These are phyloP conservation scores for Drosophila eugracilis DNA, from an alignment of 1,140 invertebrate species.

Conservation along the genomic window DNA sequence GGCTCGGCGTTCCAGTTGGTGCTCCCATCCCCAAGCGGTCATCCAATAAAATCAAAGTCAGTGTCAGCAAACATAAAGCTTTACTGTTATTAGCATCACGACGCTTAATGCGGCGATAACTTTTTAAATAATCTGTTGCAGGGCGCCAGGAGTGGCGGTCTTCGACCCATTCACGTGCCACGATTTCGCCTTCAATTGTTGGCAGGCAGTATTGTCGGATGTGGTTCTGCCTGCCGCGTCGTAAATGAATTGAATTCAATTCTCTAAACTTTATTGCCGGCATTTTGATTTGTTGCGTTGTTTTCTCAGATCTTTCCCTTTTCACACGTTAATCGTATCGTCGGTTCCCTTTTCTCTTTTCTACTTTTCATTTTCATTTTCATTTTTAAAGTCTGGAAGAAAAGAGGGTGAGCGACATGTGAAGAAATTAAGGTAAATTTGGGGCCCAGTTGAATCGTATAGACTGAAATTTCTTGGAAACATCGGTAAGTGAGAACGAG, in stretches of 20 bases:
- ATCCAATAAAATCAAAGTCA: constrained; percentile 80
- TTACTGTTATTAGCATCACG: constrained; percentile 82
- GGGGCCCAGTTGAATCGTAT: background rate
- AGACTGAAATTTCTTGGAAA: too few relatives aligned
- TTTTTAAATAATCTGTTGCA: constrained; percentile 82
- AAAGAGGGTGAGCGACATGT: background rate
- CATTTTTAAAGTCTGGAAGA: constrained; percentile 42
- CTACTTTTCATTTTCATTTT: too few relatives aligned
- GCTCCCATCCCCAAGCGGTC: constrained; percentile 14
- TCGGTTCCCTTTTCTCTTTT: background rate
- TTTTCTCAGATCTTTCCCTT: constrained; percentile 4
- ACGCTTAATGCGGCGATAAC: constrained; percentile 75
- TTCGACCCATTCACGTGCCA: background rate
- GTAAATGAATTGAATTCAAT: constrained; percentile 59
- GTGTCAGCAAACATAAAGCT: constrained; percentile 82
- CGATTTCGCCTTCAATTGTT: constrained; percentile 3
- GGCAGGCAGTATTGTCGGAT: constrained; percentile 31
- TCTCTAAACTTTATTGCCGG: constrained; percentile 65
- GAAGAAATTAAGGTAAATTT: constrained; percentile 38
- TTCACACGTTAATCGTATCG: constrained; percentile 42
- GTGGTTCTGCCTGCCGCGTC: constrained; percentile 15
- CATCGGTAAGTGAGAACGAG: too few relatives aligned
- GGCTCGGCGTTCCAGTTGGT: constrained; percentile 2
- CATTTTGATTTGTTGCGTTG: constrained; percentile 67
- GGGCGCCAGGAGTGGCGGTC: constrained; percentile 49